Base-by-base conservation (phyloP, 2,113 vertebrate genomes). In the Litocranius walleri region DNA sequence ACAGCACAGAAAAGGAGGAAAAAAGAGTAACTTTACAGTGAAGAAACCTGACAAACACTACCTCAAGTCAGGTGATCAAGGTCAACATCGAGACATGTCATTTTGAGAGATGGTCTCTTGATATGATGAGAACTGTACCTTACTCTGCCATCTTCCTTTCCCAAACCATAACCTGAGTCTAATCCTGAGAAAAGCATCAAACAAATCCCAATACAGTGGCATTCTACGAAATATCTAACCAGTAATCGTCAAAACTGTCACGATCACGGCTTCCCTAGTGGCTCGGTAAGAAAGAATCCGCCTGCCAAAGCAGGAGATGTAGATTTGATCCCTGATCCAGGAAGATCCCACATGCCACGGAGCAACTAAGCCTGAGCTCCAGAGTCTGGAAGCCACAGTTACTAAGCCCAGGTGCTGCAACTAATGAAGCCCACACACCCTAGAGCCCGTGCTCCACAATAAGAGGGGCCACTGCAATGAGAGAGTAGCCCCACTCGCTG, bases 131-230 rank as follows among this genome's bases (percentile, higher is more conserved):
- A 74, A 6, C 43, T 27, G 16, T 21, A 90, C n/a, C 74, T 91
- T 29, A 84, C 29, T 86, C 57, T 78, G 14, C 36, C 19, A 45
- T 30, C 30, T 87, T 82, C 57, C 45, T 95, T 40, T 14, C 59
- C 33, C 81, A 92, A 81, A 89, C 57, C 25, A 59, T 48, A 92
- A 94, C 13, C 13, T 10, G n/a, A 71, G 23, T 48, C 61, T 94
- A 71, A 94, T 74, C 52, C 71, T 77, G 56, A 90, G 56, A 74
- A 96, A 80, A 95, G 30, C 36, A 90, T 77, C 71, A 97, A 48
- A 92, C 15, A 92, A 92, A 80, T 61, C 30, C 23, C 89, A 80
- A 7, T 2, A 43, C 33, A 88, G 40, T n/a, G 25, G 45, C 45
- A 78, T 77, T 95, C 54, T 88, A 84, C 23, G 43, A 88, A 88